phyloP scores from a whole-genome alignment of 2,888 invertebrate genomes.

The Leuctra nigra region DNA sequence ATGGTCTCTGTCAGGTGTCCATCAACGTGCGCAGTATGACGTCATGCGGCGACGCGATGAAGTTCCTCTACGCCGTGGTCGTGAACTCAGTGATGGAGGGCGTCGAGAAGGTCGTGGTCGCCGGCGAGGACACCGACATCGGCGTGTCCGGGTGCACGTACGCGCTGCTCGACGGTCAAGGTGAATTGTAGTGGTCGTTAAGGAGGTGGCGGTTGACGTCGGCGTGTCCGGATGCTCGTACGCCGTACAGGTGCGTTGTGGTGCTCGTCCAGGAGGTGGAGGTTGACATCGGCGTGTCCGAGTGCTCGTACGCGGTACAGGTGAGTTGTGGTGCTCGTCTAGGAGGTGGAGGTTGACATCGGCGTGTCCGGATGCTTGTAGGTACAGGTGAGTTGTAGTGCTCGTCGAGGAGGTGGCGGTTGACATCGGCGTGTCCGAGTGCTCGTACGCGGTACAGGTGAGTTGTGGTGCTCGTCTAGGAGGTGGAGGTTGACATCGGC shows the following conservation, averaged over 20 bases:
- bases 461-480: neutral
- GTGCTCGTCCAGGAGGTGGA: neutral
- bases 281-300: too few relatives aligned
- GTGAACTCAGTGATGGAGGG: neutral
- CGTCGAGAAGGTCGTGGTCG: neutral
- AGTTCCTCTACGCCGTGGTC: neutral
- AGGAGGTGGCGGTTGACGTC: neutral
- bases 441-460: neutral
- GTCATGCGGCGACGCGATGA: neutral
- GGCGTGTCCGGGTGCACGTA: neutral
- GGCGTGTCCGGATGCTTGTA: neutral
- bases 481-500: neutral
- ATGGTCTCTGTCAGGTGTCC: neutral
- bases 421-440: too few relatives aligned
- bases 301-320: too few relatives aligned
- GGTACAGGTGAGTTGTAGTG: neutral
- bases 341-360: neutral
- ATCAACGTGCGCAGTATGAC: neutral
- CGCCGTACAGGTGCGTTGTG: neutral
- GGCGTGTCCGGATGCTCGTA: too few relatives aligned
- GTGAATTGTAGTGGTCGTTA: too few relatives aligned
- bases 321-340: neutral
- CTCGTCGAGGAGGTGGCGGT: too few relatives aligned
- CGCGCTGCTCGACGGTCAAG: neutral
- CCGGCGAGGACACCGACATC: neutral